Percentiles rank a stretch among this genome's conserved stretches.
phyloP scores from a whole-genome alignment of 2,113 vertebrate species.

The Odocoileus virginianus region DNA sequence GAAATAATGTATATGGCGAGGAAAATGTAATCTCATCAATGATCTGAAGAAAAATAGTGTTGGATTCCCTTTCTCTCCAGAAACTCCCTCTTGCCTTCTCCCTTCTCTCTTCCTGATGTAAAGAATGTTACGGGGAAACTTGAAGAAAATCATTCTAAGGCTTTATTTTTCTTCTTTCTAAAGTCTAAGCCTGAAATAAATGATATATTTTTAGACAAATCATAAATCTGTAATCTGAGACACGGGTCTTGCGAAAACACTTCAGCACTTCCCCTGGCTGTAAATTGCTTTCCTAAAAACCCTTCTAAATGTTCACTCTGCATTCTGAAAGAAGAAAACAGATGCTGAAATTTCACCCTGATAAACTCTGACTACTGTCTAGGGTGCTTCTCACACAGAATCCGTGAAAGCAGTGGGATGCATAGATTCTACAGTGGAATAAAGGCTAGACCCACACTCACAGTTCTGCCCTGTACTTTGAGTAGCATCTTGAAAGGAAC shows the following conservation, averaged over 20 bases:
- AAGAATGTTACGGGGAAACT: not conserved
- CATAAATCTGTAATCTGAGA: constrained; percentile 57
- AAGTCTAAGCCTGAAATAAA: constrained; percentile 51
- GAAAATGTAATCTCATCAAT: constrained; percentile 41
- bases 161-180: constrained; percentile 41
- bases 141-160: constrained; percentile 30
- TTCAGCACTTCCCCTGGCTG: not conserved
- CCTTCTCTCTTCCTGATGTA: not conserved
- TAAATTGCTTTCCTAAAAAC: constrained; percentile 19
- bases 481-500: not conserved
- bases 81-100: not conserved
- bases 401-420: fast-evolving
- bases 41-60: not conserved
- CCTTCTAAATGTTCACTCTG: not conserved
- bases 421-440: not conserved
- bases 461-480: not conserved
- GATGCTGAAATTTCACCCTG: not conserved
- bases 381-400: not conserved
- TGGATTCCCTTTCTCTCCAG: not conserved
- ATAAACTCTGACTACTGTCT: not conserved
- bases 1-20: constrained; percentile 22
- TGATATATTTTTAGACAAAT: constrained; percentile 59
- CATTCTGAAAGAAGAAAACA: constrained; percentile 47
- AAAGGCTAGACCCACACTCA: not conserved
- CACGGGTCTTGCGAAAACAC: constrained; percentile 15